A percentile compares a stretch with the other conserved stretches of the same genome.
Conservation (phyloP, 1,140 invertebrate species). For the Bacillus rossius region DNA sequence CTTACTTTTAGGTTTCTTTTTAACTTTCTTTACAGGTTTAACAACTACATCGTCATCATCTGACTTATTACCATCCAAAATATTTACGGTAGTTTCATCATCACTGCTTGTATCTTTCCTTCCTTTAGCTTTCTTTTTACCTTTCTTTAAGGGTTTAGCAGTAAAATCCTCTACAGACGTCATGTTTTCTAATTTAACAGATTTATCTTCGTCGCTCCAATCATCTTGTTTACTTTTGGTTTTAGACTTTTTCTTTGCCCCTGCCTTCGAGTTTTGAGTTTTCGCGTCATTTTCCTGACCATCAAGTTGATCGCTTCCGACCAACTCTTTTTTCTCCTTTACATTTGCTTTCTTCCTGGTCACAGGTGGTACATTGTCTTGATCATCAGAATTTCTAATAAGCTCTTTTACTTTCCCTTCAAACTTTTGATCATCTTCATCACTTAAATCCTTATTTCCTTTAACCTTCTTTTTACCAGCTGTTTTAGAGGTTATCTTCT, state of each 20-base stretch:
- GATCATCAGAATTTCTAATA: constrained; percentile 1
- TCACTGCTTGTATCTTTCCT: constrained; percentile 43
- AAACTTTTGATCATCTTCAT: constrained; percentile 3
- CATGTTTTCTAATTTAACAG: constrained; percentile 7
- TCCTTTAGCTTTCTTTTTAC: constrained; percentile 12
- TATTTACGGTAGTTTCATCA: constrained; percentile 33
- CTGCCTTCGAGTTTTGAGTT: constrained; percentile 7
- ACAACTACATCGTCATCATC: constrained; percentile 24
- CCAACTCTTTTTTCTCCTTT: constrained; percentile 15
- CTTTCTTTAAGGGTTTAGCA: constrained; percentile 11
- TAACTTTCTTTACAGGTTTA: constrained; percentile 27
- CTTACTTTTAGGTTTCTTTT: constrained; percentile 33
- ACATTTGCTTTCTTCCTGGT: too few relatives aligned
- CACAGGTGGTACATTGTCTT: too few relatives aligned
- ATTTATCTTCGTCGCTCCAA: constrained; percentile 20
- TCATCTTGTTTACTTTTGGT: constrained; percentile 29
- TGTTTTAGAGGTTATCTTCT: constrained; percentile 11
- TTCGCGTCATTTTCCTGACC: constrained; percentile 19
- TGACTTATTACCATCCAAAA: constrained; percentile 20
- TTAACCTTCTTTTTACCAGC: constrained; percentile 5
- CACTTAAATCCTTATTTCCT: constrained; percentile 10
- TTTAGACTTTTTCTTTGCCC: constrained; percentile 41
- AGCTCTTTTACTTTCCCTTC: constrained; percentile 3
- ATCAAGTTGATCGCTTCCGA: constrained; percentile 13
- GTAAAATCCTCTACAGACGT: neutral